A percentile compares a stretch with the other conserved stretches of the same genome.
Conservation (phyloP, 2,888 invertebrate genomes). For the Tolmerus cingulatus region DNA sequence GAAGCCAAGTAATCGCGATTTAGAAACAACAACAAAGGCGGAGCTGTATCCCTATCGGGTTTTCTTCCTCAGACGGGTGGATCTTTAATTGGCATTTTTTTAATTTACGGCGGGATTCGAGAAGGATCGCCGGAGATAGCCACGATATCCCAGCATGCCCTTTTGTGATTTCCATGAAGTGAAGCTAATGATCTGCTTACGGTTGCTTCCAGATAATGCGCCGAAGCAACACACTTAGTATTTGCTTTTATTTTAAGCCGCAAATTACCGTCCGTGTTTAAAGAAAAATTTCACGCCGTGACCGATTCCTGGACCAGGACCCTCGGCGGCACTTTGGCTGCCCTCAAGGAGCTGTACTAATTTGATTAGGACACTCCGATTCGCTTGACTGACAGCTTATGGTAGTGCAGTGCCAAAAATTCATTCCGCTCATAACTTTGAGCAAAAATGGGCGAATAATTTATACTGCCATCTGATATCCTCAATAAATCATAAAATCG, state of each 20-base stretch:
- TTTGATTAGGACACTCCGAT: neutral
- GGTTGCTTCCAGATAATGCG: neutral
- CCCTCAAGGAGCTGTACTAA: neutral
- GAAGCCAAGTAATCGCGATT: slow-evolving; percentile 25
- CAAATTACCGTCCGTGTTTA: slow-evolving; percentile 37
- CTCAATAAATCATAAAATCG: slow-evolving; percentile 40
- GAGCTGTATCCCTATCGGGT: neutral
- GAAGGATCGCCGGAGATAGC: neutral
- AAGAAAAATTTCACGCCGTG: slow-evolving; percentile 42
- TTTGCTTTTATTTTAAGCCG: slow-evolving; percentile 33
- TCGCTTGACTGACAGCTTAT: neutral
- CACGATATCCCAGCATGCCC: neutral
- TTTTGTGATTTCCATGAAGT: slow-evolving; percentile 38
- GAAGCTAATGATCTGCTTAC: slow-evolving; percentile 38
- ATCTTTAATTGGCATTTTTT: slow-evolving; percentile 43
- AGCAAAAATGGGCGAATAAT: slow-evolving; percentile 25
- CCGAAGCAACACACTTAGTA: neutral
- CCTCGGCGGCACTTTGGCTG: neutral
- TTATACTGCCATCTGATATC: slow-evolving; percentile 32
- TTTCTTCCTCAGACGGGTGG: neutral
- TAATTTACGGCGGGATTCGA: neutral
- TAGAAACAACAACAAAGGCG: slow-evolving; percentile 13
- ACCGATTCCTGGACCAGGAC: neutral
- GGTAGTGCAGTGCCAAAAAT: neutral
- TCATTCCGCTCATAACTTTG: slow-evolving; percentile 8